Evolutionary conservation across 2,888 invertebrate genomes (phyloP).

Genomic region (Microdon myrmicae): DNA sequence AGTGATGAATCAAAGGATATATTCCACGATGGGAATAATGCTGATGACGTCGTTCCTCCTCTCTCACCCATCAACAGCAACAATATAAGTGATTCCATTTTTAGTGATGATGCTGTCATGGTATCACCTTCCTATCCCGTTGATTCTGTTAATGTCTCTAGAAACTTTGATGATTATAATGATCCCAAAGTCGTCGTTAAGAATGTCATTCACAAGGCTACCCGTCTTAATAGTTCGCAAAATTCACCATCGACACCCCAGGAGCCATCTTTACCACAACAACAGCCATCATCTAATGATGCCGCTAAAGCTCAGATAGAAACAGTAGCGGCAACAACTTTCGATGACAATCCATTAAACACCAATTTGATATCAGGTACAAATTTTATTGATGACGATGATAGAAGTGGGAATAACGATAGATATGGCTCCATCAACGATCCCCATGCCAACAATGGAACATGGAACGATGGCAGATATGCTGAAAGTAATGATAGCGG

Average conservation of each 20-base stretch:
- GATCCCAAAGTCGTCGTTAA: slow-evolving; percentile 44
- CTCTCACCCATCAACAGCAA: slow-evolving; percentile 3
- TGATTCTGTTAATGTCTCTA: slow-evolving; percentile 20
- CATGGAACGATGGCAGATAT: slow-evolving; percentile 3
- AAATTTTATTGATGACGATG: slow-evolving; percentile 51
- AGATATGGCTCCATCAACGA: slow-evolving; percentile 37
- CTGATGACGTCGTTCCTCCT: slow-evolving; percentile 53
- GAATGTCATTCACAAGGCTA: slow-evolving; percentile 30
- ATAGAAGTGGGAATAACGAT: slow-evolving; percentile 40
- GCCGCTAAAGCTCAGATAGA: slow-evolving; percentile 13
- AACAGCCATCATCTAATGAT: slow-evolving; percentile 28
- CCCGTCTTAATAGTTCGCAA: slow-evolving; percentile 30
- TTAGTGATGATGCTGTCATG: slow-evolving; percentile 44
- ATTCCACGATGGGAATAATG: slow-evolving; percentile 54
- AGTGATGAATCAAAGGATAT: slow-evolving; percentile 49
- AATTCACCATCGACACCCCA: slow-evolving; percentile 41
- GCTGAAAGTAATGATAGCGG: not conserved
- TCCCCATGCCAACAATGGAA: slow-evolving; percentile 2
- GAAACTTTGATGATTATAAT: slow-evolving; percentile 43
- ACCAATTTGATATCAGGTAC: slow-evolving; percentile 61
- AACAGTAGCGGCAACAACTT: slow-evolving; percentile 17
- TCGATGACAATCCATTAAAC: slow-evolving; percentile 63
- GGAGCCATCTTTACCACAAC: slow-evolving; percentile 34
- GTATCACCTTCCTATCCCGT: slow-evolving; percentile 35
- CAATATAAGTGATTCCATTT: slow-evolving; percentile 11